Percentiles rank a stretch among this genome's conserved stretches.
Evolutionary conservation across 1,140 invertebrate species (phyloP).

Genomic region (Micrasema minimum): DNA sequence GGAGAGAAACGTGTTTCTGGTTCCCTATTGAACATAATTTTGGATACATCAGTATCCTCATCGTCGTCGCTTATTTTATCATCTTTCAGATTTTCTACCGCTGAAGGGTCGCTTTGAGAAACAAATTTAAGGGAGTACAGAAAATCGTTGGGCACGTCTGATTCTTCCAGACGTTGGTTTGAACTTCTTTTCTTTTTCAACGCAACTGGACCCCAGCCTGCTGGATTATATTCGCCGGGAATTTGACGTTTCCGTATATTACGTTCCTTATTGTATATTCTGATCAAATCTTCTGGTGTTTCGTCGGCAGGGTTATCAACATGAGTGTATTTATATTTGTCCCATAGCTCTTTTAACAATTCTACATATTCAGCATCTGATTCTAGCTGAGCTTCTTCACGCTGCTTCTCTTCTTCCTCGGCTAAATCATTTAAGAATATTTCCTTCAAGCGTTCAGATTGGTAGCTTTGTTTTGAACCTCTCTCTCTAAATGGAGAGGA

Average conservation of each 20-base stretch:
- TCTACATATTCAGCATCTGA: constrained; percentile 68
- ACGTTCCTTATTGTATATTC: constrained; percentile 64
- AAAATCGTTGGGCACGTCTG: constrained; percentile 49
- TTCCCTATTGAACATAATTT: constrained; percentile 41
- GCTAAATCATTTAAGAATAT: constrained; percentile 68
- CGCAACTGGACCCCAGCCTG: constrained; percentile 62
- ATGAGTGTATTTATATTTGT: constrained; percentile 67
- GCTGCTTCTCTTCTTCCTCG: constrained; percentile 59
- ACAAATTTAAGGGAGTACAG: constrained; percentile 51
- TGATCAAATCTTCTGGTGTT: constrained; percentile 60
- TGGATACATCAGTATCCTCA: constrained; percentile 57
- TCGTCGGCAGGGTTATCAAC: constrained; percentile 54
- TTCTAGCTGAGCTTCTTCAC: constrained; percentile 55
- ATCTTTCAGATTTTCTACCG: constrained; percentile 55
- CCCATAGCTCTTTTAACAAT: constrained; percentile 69
- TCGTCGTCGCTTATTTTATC: constrained; percentile 58
- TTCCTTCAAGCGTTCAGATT: constrained; percentile 68
- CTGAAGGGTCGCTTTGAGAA: constrained; percentile 47
- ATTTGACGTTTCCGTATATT: constrained; percentile 58
- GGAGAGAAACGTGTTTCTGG: constrained; percentile 48
- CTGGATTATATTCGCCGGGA: constrained; percentile 46
- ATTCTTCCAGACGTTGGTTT: constrained; percentile 57
- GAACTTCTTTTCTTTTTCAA: constrained; percentile 65
- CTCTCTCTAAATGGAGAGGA: constrained; percentile 68
- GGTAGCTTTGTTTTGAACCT: constrained; percentile 58